Conservation (phyloP, 2,888 invertebrate species). For the Caenorhabditis virilis region DNA sequence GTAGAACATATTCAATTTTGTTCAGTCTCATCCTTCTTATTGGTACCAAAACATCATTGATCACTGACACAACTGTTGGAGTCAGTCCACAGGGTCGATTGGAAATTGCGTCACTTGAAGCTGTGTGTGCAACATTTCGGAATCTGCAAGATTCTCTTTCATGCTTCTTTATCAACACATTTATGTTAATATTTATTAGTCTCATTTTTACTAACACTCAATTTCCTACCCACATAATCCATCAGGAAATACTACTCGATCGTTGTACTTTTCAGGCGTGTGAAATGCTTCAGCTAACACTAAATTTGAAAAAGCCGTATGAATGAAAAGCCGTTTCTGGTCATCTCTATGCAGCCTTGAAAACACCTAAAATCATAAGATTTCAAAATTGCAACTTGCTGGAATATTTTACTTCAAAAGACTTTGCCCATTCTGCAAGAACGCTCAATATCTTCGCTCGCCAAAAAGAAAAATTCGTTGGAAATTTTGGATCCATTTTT, state of each 20-base stretch:
- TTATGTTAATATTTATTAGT: not conserved
- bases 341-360: slow-evolving; percentile 47
- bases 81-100: slow-evolving; percentile 57
- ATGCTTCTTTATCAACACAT: not conserved
- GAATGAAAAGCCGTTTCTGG: slow-evolving; percentile 54
- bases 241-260: slow-evolving; percentile 66
- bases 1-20: slow-evolving; percentile 63
- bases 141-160: slow-evolving; percentile 43
- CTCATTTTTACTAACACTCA: not conserved
- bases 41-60: slow-evolving; percentile 66
- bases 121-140: slow-evolving; percentile 56
- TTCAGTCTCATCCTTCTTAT: slow-evolving; percentile 65
- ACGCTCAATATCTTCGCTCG: slow-evolving; percentile 65
- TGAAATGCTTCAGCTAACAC: slow-evolving; percentile 67
- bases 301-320: slow-evolving; percentile 64
- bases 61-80: slow-evolving; percentile 67
- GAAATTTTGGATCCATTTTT: slow-evolving; percentile 41
- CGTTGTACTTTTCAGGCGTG: slow-evolving; percentile 65
- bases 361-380: slow-evolving; percentile 47
- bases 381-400: not conserved
- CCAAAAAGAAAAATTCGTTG: slow-evolving; percentile 66
- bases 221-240: slow-evolving; percentile 56
- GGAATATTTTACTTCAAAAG: slow-evolving; percentile 54
- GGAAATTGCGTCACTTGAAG: slow-evolving; percentile 26
- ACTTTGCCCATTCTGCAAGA: slow-evolving; percentile 67